These are phyloP conservation scores for Hypothenemus hampei DNA, from an alignment of 1,140 invertebrate species.

Conservation along the genomic window DNA sequence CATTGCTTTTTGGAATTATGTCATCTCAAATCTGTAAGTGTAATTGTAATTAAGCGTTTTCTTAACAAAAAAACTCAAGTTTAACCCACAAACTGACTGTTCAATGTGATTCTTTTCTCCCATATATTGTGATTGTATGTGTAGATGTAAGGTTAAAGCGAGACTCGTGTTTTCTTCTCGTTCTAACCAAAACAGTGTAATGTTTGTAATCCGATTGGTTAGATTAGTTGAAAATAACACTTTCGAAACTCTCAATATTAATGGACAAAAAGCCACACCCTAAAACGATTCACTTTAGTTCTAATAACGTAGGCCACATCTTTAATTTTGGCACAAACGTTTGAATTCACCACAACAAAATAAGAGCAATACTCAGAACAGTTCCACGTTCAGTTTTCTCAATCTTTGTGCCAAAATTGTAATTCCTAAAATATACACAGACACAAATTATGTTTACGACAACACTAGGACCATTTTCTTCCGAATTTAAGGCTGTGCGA, in stretches of 20 bases:
- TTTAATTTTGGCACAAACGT: too few relatives aligned
- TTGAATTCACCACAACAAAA: too few relatives aligned
- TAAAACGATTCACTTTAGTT: background rate
- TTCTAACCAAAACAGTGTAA: background rate
- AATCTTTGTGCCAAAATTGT: too few relatives aligned
- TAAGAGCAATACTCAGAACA: too few relatives aligned
- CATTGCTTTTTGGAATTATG: constrained; percentile 5
- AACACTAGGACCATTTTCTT: too few relatives aligned
- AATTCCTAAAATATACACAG: too few relatives aligned
- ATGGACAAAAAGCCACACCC: background rate
- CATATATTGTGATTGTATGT: constrained; percentile 20
- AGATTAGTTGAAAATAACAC: background rate
- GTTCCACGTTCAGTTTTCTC: too few relatives aligned
- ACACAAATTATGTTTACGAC: too few relatives aligned
- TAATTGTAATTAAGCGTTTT: background rate
- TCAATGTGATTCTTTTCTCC: constrained; percentile 19
- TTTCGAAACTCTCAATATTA: background rate
- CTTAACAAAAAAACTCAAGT: background rate
- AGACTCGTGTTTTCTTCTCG: background rate
- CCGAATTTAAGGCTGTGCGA: too few relatives aligned
- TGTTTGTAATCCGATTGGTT: background rate
- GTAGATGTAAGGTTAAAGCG: constrained; percentile 12
- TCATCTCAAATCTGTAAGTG: background rate
- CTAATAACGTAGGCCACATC: too few relatives aligned
- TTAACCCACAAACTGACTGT: constrained; percentile 14